A percentile compares a stretch with the other conserved stretches of the same genome.
These are phyloP conservation scores for Lithodes maja DNA, from an alignment of 2,888 invertebrate genomes.

Conservation along the genomic window DNA sequence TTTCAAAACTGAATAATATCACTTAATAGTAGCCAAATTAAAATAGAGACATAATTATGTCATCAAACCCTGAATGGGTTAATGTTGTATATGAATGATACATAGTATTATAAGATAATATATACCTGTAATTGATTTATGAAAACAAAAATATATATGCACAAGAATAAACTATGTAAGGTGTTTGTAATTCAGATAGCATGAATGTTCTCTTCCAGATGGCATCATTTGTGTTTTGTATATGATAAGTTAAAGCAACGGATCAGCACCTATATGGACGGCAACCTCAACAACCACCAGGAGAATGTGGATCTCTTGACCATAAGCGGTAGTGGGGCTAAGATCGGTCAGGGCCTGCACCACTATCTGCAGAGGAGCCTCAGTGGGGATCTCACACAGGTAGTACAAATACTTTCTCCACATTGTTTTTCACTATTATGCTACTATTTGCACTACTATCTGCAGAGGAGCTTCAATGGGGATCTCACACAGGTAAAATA, in stretches of 20 bases:
- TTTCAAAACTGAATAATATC: too few species aligned
- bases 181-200: too few species aligned
- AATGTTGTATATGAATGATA: too few species aligned
- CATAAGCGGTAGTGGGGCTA: not conserved
- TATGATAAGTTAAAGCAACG: conserved; percentile 41
- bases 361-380: not conserved
- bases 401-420: not conserved
- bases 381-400: conserved; percentile 30
- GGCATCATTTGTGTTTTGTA: conserved; percentile 65
- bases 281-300: conserved; percentile 28
- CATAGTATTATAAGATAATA: too few species aligned
- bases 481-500: not conserved
- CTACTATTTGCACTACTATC: not conserved
- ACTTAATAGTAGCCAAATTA: too few species aligned
- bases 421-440: not conserved
- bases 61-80: too few species aligned
- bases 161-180: too few species aligned
- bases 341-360: not conserved
- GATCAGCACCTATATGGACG: conserved; percentile 54
- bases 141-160: too few species aligned
- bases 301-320: not conserved
- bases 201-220: conserved; percentile 16
- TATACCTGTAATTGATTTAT: too few species aligned
- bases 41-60: too few species aligned
- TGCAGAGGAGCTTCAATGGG: conserved; percentile 22